Percentiles rank a stretch among this genome's conserved stretches.
Evolutionary conservation across 1,140 invertebrate species (phyloP).

Genomic region (Bicyclus anynana): DNA sequence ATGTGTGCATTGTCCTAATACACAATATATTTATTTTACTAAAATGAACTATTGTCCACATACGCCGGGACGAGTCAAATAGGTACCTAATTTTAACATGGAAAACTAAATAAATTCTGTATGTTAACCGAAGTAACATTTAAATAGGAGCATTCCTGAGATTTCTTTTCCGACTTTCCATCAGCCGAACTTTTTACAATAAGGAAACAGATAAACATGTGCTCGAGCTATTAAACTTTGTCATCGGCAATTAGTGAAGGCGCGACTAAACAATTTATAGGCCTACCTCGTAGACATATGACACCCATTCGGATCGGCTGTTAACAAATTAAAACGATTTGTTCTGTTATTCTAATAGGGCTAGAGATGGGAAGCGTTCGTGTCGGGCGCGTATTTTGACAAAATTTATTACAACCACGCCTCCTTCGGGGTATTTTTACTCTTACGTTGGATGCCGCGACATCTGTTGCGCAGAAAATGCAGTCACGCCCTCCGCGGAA

Average conservation of each 20-base stretch:
- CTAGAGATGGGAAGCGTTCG: slow-evolving; percentile 69
- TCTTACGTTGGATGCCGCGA: slow-evolving; percentile 50
- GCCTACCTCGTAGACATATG: slow-evolving; percentile 59
- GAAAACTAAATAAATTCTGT: too few relatives aligned
- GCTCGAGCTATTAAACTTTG: slow-evolving; percentile 59
- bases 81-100: too few relatives aligned
- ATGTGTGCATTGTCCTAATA: too few relatives aligned
- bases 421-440: slow-evolving; percentile 59
- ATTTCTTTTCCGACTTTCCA: not conserved
- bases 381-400: slow-evolving; percentile 71
- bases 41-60: too few relatives aligned
- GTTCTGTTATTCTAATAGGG: slow-evolving; percentile 76
- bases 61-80: too few relatives aligned
- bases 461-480: slow-evolving; percentile 64
- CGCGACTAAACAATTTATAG: slow-evolving; percentile 64
- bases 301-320: slow-evolving; percentile 67
- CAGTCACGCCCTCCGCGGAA: slow-evolving; percentile 52
- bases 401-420: slow-evolving; percentile 77
- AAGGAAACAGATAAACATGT: slow-evolving; percentile 43
- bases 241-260: slow-evolving; percentile 72
- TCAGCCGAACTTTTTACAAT: not conserved
- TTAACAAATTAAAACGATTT: slow-evolving; percentile 75
- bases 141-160: too few relatives aligned
- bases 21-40: too few relatives aligned
- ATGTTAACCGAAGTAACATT: too few relatives aligned